A percentile compares a stretch with the other conserved stretches of the same genome.
These are phyloP conservation scores for Oikopleura vanhoeffeni DNA, from an alignment of 23 tunicate species.

Conservation along the genomic window DNA sequence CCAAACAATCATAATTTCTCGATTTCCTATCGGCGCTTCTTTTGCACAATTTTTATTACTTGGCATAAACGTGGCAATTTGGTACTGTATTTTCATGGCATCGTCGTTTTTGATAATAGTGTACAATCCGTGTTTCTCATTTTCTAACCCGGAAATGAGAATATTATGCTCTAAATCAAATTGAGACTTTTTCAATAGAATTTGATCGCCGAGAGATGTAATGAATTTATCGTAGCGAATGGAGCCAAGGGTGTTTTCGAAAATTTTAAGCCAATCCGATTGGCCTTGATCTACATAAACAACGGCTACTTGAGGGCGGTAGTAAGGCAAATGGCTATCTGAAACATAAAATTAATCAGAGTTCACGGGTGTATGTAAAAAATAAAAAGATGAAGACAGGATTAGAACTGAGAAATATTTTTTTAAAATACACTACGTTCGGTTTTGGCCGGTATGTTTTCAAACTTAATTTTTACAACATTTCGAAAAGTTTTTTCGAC, in stretches of 20 bases:
- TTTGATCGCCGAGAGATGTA: not conserved
- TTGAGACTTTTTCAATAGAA: not conserved
- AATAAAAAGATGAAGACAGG: too few species aligned
- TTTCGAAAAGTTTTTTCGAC: too few species aligned
- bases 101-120: not conserved
- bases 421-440: too few species aligned
- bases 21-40: not conserved
- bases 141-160: not conserved
- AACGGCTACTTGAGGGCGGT: not conserved
- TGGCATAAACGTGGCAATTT: not conserved
- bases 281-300: not conserved
- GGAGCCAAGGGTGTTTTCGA: not conserved
- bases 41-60: not conserved
- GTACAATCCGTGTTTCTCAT: not conserved
- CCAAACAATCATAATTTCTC: constrained; percentile 8
- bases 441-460: too few species aligned
- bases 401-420: too few species aligned
- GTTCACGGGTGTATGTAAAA: too few species aligned
- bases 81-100: not conserved
- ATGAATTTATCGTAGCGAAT: not conserved
- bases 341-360: too few species aligned
- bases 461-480: too few species aligned
- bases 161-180: not conserved
- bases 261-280: not conserved
- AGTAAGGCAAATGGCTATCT: not conserved